Evolutionary conservation across 2,797 vertebrate genomes (phyloP).

Genomic region (Hoplostethus atlanticus): DNA sequence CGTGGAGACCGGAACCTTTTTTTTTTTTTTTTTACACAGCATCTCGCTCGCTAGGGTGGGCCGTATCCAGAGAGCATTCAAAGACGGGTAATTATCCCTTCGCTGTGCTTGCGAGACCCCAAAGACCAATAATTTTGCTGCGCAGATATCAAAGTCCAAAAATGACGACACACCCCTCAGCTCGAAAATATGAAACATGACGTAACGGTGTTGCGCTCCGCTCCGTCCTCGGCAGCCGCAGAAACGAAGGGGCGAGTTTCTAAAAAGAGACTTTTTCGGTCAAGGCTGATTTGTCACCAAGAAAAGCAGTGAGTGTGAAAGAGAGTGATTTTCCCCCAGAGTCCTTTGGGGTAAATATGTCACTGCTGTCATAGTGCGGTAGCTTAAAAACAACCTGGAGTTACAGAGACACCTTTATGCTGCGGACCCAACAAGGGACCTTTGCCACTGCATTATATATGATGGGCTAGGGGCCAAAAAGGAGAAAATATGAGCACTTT

Average conservation of each 20-base stretch:
- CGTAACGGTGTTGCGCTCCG: conserved; percentile 33
- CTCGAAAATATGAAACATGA: conserved; percentile 33
- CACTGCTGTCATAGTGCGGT: conserved; percentile 32
- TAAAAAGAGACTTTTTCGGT: conserved; percentile 48
- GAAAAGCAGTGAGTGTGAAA: conserved; percentile 33
- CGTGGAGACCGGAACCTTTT: conserved; percentile 13
- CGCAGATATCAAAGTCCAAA: conserved; percentile 11
- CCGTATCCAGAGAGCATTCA: conserved; percentile 19
- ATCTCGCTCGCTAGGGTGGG: conserved; percentile 14
- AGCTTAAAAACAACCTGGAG: conserved; percentile 52
- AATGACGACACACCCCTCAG: not conserved
- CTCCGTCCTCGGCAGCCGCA: conserved; percentile 12
- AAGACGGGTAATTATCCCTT: conserved; percentile 18
- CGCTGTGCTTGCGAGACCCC: conserved; percentile 24
- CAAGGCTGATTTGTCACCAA: conserved; percentile 41
- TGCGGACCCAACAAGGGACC: not conserved
- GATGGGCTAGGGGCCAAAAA: not conserved
- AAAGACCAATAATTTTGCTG: conserved; percentile 29
- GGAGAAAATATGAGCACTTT: not conserved
- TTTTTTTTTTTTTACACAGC: conserved; percentile 19
- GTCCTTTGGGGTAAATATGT: conserved; percentile 48
- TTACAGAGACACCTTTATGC: conserved; percentile 63
- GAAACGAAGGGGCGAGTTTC: conserved; percentile 44
- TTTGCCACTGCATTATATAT: not conserved
- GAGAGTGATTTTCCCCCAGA: conserved; percentile 50